A percentile compares a stretch with the other conserved stretches of the same genome.
Evolutionary conservation across 2,888 invertebrate species (phyloP).

Genomic region (Nomada ferruginata): DNA sequence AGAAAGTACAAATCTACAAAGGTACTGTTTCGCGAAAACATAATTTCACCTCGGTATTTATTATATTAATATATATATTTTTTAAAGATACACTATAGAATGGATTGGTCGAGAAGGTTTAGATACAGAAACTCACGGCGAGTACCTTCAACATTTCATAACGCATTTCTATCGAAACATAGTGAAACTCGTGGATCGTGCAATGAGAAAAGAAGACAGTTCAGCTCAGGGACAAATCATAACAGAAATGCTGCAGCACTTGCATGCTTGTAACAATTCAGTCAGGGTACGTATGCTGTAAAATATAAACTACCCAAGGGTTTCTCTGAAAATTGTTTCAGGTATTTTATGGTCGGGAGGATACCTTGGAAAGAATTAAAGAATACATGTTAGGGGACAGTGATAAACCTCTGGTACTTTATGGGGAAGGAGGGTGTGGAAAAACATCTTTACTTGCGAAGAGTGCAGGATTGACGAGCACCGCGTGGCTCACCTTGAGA

Average conservation of each 20-base stretch:
- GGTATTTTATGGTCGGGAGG: slow-evolving; percentile 97
- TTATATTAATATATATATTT: background rate
- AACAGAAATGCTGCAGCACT: slow-evolving; percentile 96
- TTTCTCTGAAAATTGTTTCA: slow-evolving; percentile 70
- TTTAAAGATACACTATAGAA: slow-evolving; percentile 94
- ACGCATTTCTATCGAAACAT: slow-evolving; percentile 97
- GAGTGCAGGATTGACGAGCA: slow-evolving; percentile 92
- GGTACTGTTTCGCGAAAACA: slow-evolving; percentile 85
- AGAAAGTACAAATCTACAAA: slow-evolving; percentile 94
- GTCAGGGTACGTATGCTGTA: slow-evolving; percentile 87
- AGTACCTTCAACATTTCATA: slow-evolving; percentile 97
- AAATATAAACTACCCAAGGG: background rate
- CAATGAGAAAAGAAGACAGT: slow-evolving; percentile 98
- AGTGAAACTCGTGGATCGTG: slow-evolving; percentile 95
- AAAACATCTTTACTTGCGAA: slow-evolving; percentile 98
- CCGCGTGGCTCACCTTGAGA: slow-evolving; percentile 90
- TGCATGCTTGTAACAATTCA: slow-evolving; percentile 97
- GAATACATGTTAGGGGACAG: slow-evolving; percentile 93
- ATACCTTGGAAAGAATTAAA: slow-evolving; percentile 92
- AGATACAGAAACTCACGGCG: slow-evolving; percentile 95
- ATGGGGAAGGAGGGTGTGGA: slow-evolving; percentile 98
- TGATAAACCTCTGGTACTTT: slow-evolving; percentile 95
- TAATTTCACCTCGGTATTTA: background rate
- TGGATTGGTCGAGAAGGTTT: slow-evolving; percentile 98
- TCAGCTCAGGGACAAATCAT: slow-evolving; percentile 97